Base-by-base conservation (phyloP, 2,113 vertebrate species). In the Eudorcas thomsonii region DNA sequence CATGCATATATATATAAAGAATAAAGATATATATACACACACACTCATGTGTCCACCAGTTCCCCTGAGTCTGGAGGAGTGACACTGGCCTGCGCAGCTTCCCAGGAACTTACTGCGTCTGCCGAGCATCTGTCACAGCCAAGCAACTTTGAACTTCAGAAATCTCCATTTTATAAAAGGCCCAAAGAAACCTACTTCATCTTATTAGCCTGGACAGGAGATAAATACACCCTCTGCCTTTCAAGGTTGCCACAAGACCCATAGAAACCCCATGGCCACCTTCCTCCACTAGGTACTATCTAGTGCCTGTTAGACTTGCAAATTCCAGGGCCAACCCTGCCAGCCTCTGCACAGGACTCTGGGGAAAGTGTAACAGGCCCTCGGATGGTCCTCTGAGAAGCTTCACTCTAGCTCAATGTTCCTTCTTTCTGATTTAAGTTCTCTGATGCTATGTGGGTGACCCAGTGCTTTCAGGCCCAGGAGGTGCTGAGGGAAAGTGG, bases 371-470 rank as follows among this genome's bases (percentile, higher is more conserved):
- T 50, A 77, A 54, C 6, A 28, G 87, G 17, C 3, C n/a, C 13
- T 78, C 3, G 1, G 7, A 6, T 39, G 28, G 30, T 26, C 83
- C n/a, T 12, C 10, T 33, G 50, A 87, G 89, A n/a, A 80, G 7
- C 28, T 36, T 45, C 43, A 13, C 3, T 57, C 19, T 13, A 1
- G 6, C 6, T 26, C 19, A 59, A 2, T 15, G 3, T 1, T 5
- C 6, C 21, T 23, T 21, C 13, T 78, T 60, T 39, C 60, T 77
- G 28, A 28, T 45, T 45, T 19, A 45, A 81, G 39, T 55, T 17
- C 4, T 12, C 5, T 7, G 39, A 8, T 59, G 2, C 50, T 48
- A 5, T n/a, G 7, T 57, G 77, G 48, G 21, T 10, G 3, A n/a
- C 48, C 13, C 26, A 14, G 30, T 4, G 3, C 30, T 45, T 55